Evolutionary conservation across 2,888 invertebrate genomes (phyloP).

Genomic region (Antheraea yamamai): DNA sequence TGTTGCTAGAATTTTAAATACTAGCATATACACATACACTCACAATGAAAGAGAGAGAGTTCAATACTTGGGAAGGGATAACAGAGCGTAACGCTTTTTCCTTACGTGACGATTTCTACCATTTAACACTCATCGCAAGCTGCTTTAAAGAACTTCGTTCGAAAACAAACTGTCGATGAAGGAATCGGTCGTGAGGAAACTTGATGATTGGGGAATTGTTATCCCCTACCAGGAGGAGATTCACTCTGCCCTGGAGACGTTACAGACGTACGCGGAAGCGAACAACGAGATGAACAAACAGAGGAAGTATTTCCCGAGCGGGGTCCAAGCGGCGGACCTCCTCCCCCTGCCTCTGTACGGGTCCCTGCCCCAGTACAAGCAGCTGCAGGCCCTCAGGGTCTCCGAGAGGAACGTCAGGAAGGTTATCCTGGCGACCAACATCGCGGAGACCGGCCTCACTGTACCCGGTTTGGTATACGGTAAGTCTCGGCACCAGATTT

Average conservation of each 20-base stretch:
- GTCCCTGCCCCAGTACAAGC: slow-evolving; percentile 84
- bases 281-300: slow-evolving; percentile 76
- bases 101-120: no score
- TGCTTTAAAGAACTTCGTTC: no score
- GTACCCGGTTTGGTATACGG: slow-evolving; percentile 96
- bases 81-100: no score
- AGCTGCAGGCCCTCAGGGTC: slow-evolving; percentile 85
- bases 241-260: slow-evolving; percentile 85
- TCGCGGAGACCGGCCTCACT: slow-evolving; percentile 98
- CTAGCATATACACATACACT: no score
- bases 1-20: no score
- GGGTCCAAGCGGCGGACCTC: slow-evolving; percentile 72
- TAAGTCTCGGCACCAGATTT: slow-evolving; percentile 53
- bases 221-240: slow-evolving; percentile 90
- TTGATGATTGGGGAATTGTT: neutral
- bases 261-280: slow-evolving; percentile 82
- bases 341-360: slow-evolving; percentile 95
- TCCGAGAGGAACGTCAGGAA: slow-evolving; percentile 89
- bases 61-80: no score
- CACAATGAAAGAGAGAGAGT: no score
- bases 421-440: slow-evolving; percentile 96
- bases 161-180: neutral
- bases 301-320: slow-evolving; percentile 63
- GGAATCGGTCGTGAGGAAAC: neutral
- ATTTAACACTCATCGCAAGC: no score